These are phyloP conservation scores for Drosophila yakuba DNA, from an alignment of 1,140 invertebrate species.

Conservation along the genomic window DNA sequence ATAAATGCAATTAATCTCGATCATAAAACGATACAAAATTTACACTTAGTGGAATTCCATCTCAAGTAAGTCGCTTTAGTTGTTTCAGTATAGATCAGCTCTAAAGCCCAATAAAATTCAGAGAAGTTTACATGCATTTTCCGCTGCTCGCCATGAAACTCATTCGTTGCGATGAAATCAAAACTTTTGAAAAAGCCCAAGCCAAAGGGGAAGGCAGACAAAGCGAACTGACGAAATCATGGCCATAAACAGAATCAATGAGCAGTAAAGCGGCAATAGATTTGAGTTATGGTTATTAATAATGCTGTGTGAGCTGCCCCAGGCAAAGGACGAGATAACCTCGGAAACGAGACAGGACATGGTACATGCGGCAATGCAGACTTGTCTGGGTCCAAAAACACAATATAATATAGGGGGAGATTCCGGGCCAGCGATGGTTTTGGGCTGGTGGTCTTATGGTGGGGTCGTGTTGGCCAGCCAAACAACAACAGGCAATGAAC, in stretches of 20 bases:
- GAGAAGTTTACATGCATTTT: background rate
- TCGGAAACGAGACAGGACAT: conserved; percentile 38
- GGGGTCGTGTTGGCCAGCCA: conserved; percentile 22
- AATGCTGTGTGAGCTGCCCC: conserved; percentile 48
- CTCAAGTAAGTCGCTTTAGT: background rate
- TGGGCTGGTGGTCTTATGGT: background rate
- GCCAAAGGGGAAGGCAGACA: conserved; percentile 22
- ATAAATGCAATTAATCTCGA: no score
- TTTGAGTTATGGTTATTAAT: conserved; percentile 83
- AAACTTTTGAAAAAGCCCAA: conserved; percentile 47
- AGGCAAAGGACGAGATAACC: conserved; percentile 34
- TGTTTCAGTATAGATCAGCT: no score
- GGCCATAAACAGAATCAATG: conserved; percentile 78
- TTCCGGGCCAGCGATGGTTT: conserved; percentile 16
- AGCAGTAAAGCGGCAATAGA: conserved; percentile 81
- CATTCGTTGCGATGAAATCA: conserved; percentile 43
- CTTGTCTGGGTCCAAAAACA: conserved; percentile 73
- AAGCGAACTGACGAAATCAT: conserved; percentile 56
- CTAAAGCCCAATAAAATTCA: conserved; percentile 7
- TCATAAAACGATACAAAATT: no score
- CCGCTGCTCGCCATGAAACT: background rate
- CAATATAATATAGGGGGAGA: conserved; percentile 72
- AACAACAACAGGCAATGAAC: conserved; percentile 58
- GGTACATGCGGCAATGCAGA: conserved; percentile 77
- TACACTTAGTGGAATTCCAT: no score